These are phyloP conservation scores for Pterostichus niger DNA, from an alignment of 2,888 invertebrate genomes.

Conservation along the genomic window DNA sequence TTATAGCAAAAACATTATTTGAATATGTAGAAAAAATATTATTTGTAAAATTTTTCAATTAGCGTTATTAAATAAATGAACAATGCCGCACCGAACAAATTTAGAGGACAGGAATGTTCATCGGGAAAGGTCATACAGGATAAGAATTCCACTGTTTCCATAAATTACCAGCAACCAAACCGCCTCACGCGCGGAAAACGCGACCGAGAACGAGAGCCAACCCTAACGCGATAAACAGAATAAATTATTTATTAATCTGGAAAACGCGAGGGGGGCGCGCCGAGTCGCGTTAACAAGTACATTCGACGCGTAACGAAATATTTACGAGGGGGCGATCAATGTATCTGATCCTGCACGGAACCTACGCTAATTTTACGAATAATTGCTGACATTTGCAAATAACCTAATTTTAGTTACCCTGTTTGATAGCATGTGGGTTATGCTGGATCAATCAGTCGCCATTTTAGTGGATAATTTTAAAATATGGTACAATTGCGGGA, in stretches of 20 bases:
- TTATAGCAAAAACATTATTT: too few relatives aligned
- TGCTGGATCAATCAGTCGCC: not conserved
- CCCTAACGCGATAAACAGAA: conserved; percentile 44
- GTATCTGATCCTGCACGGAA: conserved; percentile 46
- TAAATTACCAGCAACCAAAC: conserved; percentile 18
- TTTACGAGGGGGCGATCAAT: conserved; percentile 45
- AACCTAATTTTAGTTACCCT: conserved; percentile 38
- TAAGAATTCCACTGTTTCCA: conserved; percentile 33
- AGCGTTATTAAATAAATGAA: too few relatives aligned
- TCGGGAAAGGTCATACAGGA: conserved; percentile 5
- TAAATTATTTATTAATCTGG: conserved; percentile 49
- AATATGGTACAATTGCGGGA: not conserved
- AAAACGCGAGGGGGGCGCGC: conserved; percentile 18
- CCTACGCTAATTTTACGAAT: conserved; percentile 20
- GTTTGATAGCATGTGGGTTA: conserved; percentile 17
- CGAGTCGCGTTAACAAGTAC: conserved; percentile 31
- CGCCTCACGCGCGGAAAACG: not conserved
- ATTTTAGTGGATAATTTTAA: conserved; percentile 1
- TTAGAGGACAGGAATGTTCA: too few relatives aligned
- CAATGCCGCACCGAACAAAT: too few relatives aligned
- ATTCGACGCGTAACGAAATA: conserved; percentile 40
- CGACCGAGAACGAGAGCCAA: not conserved
- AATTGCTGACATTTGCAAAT: conserved; percentile 47
- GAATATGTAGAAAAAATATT: too few relatives aligned
- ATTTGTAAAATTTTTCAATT: too few relatives aligned